Base-by-base conservation (phyloP, 2,888 invertebrate species). In the Abrostola tripartita region DNA sequence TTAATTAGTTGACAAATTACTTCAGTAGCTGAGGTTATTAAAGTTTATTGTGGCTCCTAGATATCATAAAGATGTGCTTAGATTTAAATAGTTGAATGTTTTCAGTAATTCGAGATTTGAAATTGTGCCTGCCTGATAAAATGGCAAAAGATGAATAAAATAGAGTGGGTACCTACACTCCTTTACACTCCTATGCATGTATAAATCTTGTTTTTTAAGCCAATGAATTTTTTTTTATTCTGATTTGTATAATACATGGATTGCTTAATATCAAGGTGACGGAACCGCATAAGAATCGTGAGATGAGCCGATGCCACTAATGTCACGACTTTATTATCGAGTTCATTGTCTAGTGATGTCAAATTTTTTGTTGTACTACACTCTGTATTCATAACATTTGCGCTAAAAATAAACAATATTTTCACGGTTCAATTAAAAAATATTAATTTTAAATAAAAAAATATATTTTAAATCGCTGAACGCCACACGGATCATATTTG, bases 271-370 rank as follows among this genome's bases (percentile, higher is more conserved):
- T 54, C 6, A 52, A 51, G 51, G 10, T 66, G 65, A 63, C 65
- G 68, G 61, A 61, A 81, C 85, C 79, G 78, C 81, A 78, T 79
- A 71, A 59, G 68, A 69, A 78, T 81, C 79, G 73, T 71, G 73
- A 12, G 59, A 53, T 66, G 44, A 58, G 51, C 49, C 38, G 55
- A 65, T 67, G 50, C 61, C 70, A 56, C 54, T 37, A 56, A 67
- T 74, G 52, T 62, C 70, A 59, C 56, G 58, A 59, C 47, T 56
- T 37, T 62, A 65, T 69, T 73, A 63, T 67, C 73, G 57, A 36
- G 52, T 65, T 64, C 7, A 52, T 51, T 68, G 60, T 66, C 42
- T 49, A 1, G 14, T 6, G 0, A 40, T 55, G 72, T 53, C 7
- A 38, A 36, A 35, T 53, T 60, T 38, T 38, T 76, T 60, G 52